These are phyloP conservation scores for Ditylenchus weischeri DNA, from an alignment of 2,888 invertebrate genomes.

Conservation along the genomic window DNA sequence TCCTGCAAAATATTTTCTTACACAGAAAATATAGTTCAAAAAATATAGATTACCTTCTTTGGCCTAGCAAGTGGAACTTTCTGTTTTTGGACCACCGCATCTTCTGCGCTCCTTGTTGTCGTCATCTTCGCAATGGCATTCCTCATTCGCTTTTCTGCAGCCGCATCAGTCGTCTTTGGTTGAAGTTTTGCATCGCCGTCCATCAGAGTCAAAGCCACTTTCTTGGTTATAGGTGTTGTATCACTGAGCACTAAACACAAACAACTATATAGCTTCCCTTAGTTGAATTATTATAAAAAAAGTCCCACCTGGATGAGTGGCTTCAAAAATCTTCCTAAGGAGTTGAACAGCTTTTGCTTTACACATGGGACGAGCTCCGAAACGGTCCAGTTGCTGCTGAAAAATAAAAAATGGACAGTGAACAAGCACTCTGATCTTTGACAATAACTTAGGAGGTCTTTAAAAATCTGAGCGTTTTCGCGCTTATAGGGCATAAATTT, in stretches of 20 bases:
- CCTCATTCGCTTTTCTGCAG: background rate
- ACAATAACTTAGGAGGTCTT: no score
- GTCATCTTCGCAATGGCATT: constrained; percentile 4
- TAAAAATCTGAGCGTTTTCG: no score
- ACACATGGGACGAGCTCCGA: constrained; percentile 12
- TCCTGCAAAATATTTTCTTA: background rate
- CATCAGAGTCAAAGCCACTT: no score
- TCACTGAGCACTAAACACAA: constrained; percentile 13
- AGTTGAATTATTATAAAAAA: background rate
- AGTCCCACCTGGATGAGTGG: constrained; percentile 43
- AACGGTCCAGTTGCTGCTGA: constrained; percentile 8
- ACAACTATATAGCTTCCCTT: no score
- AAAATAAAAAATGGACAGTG: constrained; percentile 4
- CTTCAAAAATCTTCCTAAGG: constrained; percentile 45
- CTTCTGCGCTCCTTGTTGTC: background rate
- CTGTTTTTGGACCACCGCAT: no score
- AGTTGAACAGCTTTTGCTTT: constrained; percentile 36
- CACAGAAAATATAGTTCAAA: no score
- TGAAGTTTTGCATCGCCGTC: no score
- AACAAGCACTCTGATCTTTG: no score
- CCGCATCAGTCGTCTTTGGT: background rate
- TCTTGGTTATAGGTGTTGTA: constrained; percentile 17
- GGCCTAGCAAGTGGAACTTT: no score
- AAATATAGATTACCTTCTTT: no score
- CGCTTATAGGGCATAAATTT: no score